A percentile compares a stretch with the other conserved stretches of the same genome.
Conservation (phyloP, 2,113 vertebrate species). For the Zeus faber region DNA sequence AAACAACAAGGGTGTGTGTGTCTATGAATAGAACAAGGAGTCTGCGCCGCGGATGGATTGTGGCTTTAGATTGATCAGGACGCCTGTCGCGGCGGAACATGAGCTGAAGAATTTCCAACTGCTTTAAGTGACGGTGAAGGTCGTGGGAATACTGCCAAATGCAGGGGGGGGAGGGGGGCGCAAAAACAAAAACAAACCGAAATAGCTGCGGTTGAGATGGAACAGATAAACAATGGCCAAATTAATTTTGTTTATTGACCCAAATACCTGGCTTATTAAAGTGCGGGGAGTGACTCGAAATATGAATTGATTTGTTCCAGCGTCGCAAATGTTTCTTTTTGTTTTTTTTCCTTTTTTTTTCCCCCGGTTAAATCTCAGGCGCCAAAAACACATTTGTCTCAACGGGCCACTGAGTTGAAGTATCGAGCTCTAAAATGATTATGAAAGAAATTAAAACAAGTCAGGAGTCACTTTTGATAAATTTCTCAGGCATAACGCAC, state of each 20-base stretch:
- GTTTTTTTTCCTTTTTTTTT: not conserved
- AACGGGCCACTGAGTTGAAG: too few relatives aligned
- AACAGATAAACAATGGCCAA: too few relatives aligned
- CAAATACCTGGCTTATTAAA: not conserved
- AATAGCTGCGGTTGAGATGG: too few relatives aligned
- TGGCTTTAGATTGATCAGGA: not conserved
- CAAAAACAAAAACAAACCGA: not conserved
- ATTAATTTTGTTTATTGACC: not conserved
- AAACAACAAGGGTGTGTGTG: not conserved
- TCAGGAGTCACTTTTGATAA: too few relatives aligned
- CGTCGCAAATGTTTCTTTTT: not conserved
- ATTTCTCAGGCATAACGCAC: too few relatives aligned
- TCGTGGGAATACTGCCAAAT: not conserved
- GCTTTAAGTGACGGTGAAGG: not conserved
- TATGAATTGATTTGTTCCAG: not conserved
- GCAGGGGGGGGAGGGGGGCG: too few relatives aligned
- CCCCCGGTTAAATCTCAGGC: too few relatives aligned
- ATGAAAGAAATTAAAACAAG: too few relatives aligned
- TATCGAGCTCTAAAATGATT: too few relatives aligned
- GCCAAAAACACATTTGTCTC: too few relatives aligned
- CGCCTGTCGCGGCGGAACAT: not conserved
- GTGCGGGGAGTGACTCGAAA: too few relatives aligned
- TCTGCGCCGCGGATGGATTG: not conserved
- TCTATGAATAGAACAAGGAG: not conserved
- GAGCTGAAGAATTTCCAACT: not conserved